Percentiles rank a stretch among this genome's conserved stretches.
These are phyloP conservation scores for Lucilia sericata DNA, from an alignment of 1,140 invertebrate genomes.

Conservation along the genomic window DNA sequence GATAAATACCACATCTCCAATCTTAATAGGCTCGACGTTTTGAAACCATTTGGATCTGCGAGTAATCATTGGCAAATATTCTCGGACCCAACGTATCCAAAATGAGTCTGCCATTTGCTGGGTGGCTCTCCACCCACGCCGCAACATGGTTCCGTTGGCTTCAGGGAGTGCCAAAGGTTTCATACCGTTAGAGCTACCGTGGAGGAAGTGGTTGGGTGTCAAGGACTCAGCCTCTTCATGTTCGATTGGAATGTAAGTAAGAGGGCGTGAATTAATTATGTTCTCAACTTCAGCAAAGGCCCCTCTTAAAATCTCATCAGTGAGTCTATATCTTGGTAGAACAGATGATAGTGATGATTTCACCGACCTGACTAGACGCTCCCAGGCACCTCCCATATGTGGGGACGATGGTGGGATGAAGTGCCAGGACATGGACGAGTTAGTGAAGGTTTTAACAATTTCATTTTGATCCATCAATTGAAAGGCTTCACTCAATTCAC, in stretches of 20 bases:
- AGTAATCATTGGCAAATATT: too few species aligned
- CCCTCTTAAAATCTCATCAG: conserved; percentile 45
- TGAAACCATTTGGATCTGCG: too few species aligned
- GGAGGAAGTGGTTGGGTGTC: not conserved
- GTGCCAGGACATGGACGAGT: not conserved
- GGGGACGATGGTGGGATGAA: not conserved
- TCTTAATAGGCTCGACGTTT: too few species aligned
- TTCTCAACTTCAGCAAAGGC: conserved; percentile 46
- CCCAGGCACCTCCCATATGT: conserved; percentile 21
- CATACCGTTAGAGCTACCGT: not conserved
- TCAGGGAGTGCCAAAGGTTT: not conserved
- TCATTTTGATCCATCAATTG: not conserved
- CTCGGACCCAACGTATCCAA: too few species aligned
- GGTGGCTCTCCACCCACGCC: too few species aligned
- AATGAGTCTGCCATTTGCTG: too few species aligned
- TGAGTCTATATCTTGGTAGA: conserved; percentile 11
- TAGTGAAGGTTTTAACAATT: not conserved
- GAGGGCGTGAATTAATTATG: conserved; percentile 51
- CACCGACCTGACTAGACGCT: not conserved
- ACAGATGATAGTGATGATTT: conserved; percentile 35
- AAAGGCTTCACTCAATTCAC: not conserved
- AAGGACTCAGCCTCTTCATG: not conserved
- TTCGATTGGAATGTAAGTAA: conserved; percentile 50
- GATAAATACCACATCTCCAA: too few species aligned
- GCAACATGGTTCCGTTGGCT: not conserved